Percentiles rank a stretch among this genome's conserved stretches.
These are phyloP conservation scores for Agrotis puta DNA, from an alignment of 2,888 invertebrate genomes.

Conservation along the genomic window DNA sequence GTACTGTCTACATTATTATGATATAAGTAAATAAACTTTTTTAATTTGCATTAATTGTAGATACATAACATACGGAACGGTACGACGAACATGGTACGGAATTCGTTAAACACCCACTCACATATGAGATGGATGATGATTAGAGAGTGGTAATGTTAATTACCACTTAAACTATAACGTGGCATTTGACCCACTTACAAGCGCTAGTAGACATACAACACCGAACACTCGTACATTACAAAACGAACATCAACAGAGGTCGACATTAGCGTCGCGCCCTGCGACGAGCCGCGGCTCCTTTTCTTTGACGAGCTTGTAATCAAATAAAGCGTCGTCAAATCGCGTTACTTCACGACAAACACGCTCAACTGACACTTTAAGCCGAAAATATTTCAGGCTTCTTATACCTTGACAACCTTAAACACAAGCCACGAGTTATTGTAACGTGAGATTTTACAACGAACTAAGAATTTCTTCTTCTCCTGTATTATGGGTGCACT, in stretches of 20 bases:
- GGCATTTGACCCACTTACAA: conserved; percentile 6
- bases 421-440: not conserved
- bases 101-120: not conserved
- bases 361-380: conserved; percentile 14
- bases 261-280: conserved; percentile 26
- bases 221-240: conserved; percentile 11
- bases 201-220: conserved; percentile 2
- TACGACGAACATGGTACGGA: too few species aligned
- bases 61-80: too few species aligned
- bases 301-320: conserved; percentile 60
- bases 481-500: too few species aligned
- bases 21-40: too few species aligned
- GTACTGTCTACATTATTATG: too few species aligned
- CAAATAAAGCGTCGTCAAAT: conserved; percentile 52
- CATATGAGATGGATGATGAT: too few species aligned
- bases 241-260: conserved; percentile 25
- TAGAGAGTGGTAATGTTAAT: not conserved
- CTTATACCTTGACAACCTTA: conserved; percentile 9
- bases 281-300: conserved; percentile 27
- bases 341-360: conserved; percentile 34
- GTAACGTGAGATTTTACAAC: not conserved
- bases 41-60: too few species aligned
- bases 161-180: conserved; percentile 3
- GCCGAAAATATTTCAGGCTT: conserved; percentile 11
- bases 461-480: not conserved